Evolutionary conservation across 2,888 invertebrate species (phyloP).

Genomic region (Pherbina coryleti): DNA sequence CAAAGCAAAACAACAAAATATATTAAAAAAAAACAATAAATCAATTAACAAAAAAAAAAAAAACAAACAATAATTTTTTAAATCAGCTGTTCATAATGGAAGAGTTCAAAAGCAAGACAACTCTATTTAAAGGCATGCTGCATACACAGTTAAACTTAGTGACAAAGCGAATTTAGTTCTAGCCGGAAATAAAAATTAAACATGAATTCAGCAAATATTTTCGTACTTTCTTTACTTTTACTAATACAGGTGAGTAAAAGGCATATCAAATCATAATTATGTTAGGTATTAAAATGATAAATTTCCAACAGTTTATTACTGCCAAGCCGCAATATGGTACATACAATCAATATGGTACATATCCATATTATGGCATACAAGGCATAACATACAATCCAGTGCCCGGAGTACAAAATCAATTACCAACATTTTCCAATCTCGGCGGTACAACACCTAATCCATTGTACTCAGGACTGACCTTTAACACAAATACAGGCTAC

Average conservation of each 20-base stretch:
- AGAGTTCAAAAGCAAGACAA: background rate
- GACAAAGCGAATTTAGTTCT: background rate
- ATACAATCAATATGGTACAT: background rate
- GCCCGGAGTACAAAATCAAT: background rate
- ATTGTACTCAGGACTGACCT: constrained; percentile 6
- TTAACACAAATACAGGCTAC: too few relatives aligned
- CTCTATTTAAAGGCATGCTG: background rate
- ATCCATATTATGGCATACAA: background rate
- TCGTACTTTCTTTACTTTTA: background rate
- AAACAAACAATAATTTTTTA: background rate
- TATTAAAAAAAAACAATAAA: background rate
- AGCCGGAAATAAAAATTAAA: background rate
- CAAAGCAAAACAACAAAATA: too few relatives aligned
- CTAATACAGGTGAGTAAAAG: constrained; percentile 5
- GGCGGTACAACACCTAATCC: background rate
- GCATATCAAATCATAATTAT: too few relatives aligned
- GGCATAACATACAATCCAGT: background rate
- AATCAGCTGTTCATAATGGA: background rate
- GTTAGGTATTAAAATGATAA: background rate
- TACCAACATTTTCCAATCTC: constrained; percentile 46
- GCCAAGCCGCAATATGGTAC: background rate
- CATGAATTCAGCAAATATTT: background rate
- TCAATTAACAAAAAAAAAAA: background rate
- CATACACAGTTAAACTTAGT: background rate
- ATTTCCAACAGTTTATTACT: background rate